phyloP scores from a whole-genome alignment of 2,888 invertebrate genomes.

The Tiphia femorata region DNA sequence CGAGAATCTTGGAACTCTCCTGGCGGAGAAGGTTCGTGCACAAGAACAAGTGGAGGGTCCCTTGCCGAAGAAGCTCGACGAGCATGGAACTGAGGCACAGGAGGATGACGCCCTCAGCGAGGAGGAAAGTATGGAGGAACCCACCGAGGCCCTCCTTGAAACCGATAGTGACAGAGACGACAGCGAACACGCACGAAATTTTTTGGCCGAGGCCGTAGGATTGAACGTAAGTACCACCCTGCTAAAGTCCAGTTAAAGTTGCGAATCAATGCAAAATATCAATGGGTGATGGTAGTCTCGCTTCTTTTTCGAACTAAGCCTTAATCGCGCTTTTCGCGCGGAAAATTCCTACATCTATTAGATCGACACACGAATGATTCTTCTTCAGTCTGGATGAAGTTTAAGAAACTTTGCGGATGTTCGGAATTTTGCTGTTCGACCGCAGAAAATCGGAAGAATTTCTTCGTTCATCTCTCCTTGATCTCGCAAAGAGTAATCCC shows the following conservation, averaged over 20 bases:
- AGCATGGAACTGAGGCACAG: slow-evolving; percentile 67
- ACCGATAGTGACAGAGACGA: slow-evolving; percentile 79
- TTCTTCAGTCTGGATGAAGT: too few species aligned
- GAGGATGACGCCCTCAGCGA: slow-evolving; percentile 42
- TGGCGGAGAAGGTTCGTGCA: slow-evolving; percentile 66
- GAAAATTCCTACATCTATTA: too few species aligned
- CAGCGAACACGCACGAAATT: slow-evolving; percentile 73
- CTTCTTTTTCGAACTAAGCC: too few species aligned
- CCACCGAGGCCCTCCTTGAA: slow-evolving; percentile 73
- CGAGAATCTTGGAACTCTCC: slow-evolving; percentile 83
- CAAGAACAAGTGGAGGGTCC: slow-evolving; percentile 58
- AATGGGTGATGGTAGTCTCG: too few species aligned
- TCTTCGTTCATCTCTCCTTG: too few species aligned
- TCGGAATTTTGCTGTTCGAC: too few species aligned
- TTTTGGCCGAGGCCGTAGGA: slow-evolving; percentile 76
- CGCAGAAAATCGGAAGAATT: too few species aligned
- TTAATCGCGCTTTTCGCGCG: too few species aligned
- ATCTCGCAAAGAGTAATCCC: too few species aligned
- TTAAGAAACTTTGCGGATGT: too few species aligned
- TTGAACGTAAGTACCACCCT: slow-evolving; percentile 79
- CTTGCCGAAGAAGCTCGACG: slow-evolving; percentile 56
- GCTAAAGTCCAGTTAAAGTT: too few species aligned
- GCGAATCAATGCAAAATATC: background rate
- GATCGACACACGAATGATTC: too few species aligned
- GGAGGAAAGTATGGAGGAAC: slow-evolving; percentile 52